Conservation (phyloP, 2,888 invertebrate genomes). For the Shargacucullia verbasci region DNA sequence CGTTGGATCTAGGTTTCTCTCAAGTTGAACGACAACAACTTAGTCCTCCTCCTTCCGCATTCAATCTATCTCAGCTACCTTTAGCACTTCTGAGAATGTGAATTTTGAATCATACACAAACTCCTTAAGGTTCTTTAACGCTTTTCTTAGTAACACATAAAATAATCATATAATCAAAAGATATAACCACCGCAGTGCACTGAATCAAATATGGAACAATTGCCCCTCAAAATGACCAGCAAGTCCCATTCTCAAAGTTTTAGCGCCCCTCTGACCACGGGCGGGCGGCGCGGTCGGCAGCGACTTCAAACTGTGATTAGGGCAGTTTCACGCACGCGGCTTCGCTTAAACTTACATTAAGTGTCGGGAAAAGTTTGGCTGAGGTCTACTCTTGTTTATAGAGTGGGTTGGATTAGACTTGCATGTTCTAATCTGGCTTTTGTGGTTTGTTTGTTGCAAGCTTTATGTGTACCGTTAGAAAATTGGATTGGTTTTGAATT, state of each 20-base stretch:
- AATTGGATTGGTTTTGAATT: neutral
- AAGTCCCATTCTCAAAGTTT: slow-evolving; percentile 17
- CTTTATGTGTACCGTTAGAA: neutral
- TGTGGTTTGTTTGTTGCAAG: slow-evolving; percentile 6
- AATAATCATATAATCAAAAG: neutral
- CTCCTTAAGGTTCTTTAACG: too few relatives aligned
- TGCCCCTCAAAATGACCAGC: slow-evolving; percentile 9
- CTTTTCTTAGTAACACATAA: too few relatives aligned
- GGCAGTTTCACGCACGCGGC: slow-evolving; percentile 53
- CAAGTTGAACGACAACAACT: too few relatives aligned
- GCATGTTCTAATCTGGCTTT: slow-evolving; percentile 14
- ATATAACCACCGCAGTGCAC: neutral
- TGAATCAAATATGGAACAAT: slow-evolving; percentile 31
- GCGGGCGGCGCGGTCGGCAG: slow-evolving; percentile 11
- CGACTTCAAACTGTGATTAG: slow-evolving; percentile 57
- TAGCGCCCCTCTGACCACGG: slow-evolving; percentile 13
- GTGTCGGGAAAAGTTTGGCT: slow-evolving; percentile 43
- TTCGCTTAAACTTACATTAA: slow-evolving; percentile 56
- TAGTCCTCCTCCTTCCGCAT: too few relatives aligned
- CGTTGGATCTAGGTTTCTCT: too few relatives aligned
- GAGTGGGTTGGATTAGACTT: slow-evolving; percentile 32
- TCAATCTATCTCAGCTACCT: too few relatives aligned
- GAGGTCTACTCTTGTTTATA: slow-evolving; percentile 46
- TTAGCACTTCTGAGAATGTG: too few relatives aligned
- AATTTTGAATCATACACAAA: too few relatives aligned